Base-by-base conservation (phyloP, 2,888 invertebrate genomes). In the Oxystoma pomonae region DNA sequence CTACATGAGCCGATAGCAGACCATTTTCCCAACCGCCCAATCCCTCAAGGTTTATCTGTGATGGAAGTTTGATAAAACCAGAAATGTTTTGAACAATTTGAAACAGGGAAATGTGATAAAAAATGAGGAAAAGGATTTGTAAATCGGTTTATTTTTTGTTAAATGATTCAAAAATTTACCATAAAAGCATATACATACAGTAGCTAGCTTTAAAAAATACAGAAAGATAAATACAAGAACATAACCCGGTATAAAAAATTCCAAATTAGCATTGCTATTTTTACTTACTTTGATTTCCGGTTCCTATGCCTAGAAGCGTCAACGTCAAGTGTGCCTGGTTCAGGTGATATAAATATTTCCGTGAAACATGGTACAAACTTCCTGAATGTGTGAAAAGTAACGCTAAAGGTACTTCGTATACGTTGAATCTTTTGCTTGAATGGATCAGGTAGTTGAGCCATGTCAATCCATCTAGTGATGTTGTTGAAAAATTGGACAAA, bases 391-490 rank as follows among this genome's bases (percentile, higher is more conserved):
- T 95, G 91, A 71, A 91, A 92, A 1, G 97, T 94, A 1, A 98
- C 96, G 58, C 92, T 90, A 83, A 98, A 97, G 76, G 94, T 96
- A 62, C 91, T 86, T 75, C 98, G 93, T 63, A 98, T 81, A 65
- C 89, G 86, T 65, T 92, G 90, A 63, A 98, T 90, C 79, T 92
- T 92, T 57, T 87, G 86, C 65, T 90, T 84, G 76, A 96, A 94
- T 63, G 92, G 90, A 71, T 88, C 87, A 0, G 94, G 87, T 81
- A 96, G 86, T 68, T 90, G 89, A 1, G 94, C 90, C 95, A 98
- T 96, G 74, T 96, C 94, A 65, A 92, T 89, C 98, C 98, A 99
- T 75, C 90, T 90, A 77, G 93, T 91, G 75, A 96, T 95, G 83
- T 97, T 97, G 68, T 87, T 88, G 76, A 98, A 96, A 81, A 98